Evolutionary conservation across 1,140 invertebrate genomes (phyloP).

Genomic region (Gonatopus flavifemur): DNA sequence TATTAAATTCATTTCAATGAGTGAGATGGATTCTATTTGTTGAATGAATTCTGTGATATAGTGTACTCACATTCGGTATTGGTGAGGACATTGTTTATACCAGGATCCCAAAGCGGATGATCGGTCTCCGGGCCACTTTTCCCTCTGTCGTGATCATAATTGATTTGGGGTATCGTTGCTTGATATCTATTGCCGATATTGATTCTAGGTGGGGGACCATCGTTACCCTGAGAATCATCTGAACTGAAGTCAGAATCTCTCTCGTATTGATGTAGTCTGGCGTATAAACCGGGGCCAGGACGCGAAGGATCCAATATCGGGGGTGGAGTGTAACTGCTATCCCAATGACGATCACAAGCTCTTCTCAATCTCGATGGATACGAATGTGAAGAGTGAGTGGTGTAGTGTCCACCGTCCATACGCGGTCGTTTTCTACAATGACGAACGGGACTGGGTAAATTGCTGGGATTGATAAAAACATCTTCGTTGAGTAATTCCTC

Average conservation of each 20-base stretch:
- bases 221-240: constrained; percentile 55
- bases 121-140: constrained; percentile 60
- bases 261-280: constrained; percentile 55
- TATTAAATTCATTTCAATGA: background rate
- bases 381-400: constrained; percentile 56
- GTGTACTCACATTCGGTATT: constrained; percentile 71
- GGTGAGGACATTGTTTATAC: constrained; percentile 69
- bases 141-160: constrained; percentile 55
- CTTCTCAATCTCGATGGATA: constrained; percentile 63
- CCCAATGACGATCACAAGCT: constrained; percentile 62
- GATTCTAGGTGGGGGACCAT: constrained; percentile 66
- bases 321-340: constrained; percentile 83
- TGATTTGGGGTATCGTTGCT: constrained; percentile 72
- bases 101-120: constrained; percentile 85
- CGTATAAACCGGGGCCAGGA: constrained; percentile 83
- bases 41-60: background rate
- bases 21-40: background rate
- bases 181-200: constrained; percentile 91
- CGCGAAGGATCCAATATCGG: constrained; percentile 90
- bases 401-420: constrained; percentile 61
- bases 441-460: constrained; percentile 66
- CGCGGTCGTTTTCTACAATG: constrained; percentile 66
- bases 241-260: constrained; percentile 53
- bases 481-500: constrained; percentile 65
- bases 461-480: constrained; percentile 76